A percentile compares a stretch with the other conserved stretches of the same genome.
Evolutionary conservation across 1,140 invertebrate species (phyloP).

Genomic region (Tetraneura akinire): DNA sequence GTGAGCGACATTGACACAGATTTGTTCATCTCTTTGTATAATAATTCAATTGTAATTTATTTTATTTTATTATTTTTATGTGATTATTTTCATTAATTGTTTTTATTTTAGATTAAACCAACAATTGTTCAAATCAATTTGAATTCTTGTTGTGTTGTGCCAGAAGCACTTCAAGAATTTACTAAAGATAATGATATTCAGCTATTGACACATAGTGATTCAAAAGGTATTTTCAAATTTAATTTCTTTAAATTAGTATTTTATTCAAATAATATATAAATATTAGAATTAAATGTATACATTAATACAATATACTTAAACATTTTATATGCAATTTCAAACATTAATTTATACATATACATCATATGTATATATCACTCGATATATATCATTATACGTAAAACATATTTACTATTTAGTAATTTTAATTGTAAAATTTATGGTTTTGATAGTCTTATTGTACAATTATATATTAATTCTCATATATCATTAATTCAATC

Average conservation of each 20-base stretch:
- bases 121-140: slow-evolving; percentile 94
- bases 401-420: too few species aligned
- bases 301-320: too few species aligned
- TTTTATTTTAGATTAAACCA: slow-evolving; percentile 71
- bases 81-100: slow-evolving; percentile 8
- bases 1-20: slow-evolving; percentile 85
- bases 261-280: too few species aligned
- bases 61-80: background rate
- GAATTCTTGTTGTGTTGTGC: slow-evolving; percentile 93
- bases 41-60: slow-evolving; percentile 69
- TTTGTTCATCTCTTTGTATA: slow-evolving; percentile 75
- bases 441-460: too few species aligned
- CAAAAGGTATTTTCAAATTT: slow-evolving; percentile 67
- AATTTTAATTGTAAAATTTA: too few species aligned
- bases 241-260: too few species aligned
- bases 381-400: too few species aligned
- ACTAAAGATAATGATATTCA: slow-evolving; percentile 89
- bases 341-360: too few species aligned
- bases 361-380: too few species aligned
- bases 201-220: slow-evolving; percentile 92
- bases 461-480: background rate
- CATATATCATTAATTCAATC: background rate
- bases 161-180: slow-evolving; percentile 83
- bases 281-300: too few species aligned
- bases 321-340: too few species aligned